Evolutionary conservation across 1,140 invertebrate genomes (phyloP).

Genomic region (Uloborus diversus): DNA sequence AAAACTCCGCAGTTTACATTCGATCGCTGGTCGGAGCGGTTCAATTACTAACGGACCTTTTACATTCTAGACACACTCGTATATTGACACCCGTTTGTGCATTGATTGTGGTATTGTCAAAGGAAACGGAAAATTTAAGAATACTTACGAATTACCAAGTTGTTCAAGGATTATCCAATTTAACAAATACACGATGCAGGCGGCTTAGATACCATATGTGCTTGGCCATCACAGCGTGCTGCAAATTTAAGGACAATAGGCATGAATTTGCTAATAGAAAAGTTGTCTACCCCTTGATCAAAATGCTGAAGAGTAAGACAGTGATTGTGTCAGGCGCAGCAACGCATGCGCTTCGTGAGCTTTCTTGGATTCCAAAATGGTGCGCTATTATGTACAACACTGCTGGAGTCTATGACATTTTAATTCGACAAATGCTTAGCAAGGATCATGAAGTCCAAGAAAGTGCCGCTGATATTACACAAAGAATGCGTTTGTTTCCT

Average conservation of each 20-base stretch:
- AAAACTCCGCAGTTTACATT: slow-evolving; percentile 17
- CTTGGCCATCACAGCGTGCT: slow-evolving; percentile 36
- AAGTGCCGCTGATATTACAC: slow-evolving; percentile 18
- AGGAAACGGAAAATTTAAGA: slow-evolving; percentile 18
- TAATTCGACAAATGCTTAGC: slow-evolving; percentile 14
- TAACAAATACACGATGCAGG: slow-evolving; percentile 17
- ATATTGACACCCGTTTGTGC: slow-evolving; percentile 29
- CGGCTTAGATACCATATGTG: slow-evolving; percentile 36
- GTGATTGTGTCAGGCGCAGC: slow-evolving; percentile 8
- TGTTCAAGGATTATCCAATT: slow-evolving; percentile 11
- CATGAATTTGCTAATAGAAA: slow-evolving; percentile 17
- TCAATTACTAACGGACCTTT: slow-evolving; percentile 20
- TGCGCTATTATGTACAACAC: slow-evolving; percentile 40
- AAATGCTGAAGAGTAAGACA: slow-evolving; percentile 24
- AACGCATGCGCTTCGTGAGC: slow-evolving; percentile 12
- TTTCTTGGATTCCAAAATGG: slow-evolving; percentile 20
- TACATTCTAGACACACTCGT: slow-evolving; percentile 7
- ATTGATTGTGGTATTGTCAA: slow-evolving; percentile 21
- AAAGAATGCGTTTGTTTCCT: slow-evolving; percentile 38
- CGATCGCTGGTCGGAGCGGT: slow-evolving; percentile 26
- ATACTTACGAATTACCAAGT: slow-evolving; percentile 34
- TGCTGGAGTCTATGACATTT: slow-evolving; percentile 6
- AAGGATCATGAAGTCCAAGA: slow-evolving; percentile 27
- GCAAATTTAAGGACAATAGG: neutral
- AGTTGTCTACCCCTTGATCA: slow-evolving; percentile 19